These are phyloP conservation scores for Drosophila mayaguana DNA, from an alignment of 2,888 invertebrate genomes.

Conservation along the genomic window DNA sequence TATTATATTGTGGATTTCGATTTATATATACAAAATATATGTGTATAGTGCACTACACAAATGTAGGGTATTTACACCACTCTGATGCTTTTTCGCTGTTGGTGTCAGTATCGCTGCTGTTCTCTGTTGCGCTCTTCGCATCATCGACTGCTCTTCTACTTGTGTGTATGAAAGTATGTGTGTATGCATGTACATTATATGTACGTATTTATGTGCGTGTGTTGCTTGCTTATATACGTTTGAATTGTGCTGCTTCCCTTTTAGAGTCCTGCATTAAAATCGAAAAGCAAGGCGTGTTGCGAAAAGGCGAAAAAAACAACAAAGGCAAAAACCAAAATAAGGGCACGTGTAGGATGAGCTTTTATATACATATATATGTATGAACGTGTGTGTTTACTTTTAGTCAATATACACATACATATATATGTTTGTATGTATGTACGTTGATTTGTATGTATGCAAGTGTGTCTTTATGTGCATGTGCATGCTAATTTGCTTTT, in stretches of 20 bases:
- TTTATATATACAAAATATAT: neutral
- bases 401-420: neutral
- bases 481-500: neutral
- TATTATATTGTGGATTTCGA: neutral
- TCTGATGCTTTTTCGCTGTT: conserved; percentile 18
- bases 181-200: conserved; percentile 12
- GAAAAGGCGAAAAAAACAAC: conserved; percentile 49
- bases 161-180: conserved; percentile 12
- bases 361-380: conserved; percentile 30
- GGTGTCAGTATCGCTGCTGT: conserved; percentile 41
- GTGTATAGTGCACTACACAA: neutral
- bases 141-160: conserved; percentile 55
- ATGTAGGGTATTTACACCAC: conserved; percentile 26
- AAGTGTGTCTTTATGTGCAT: neutral
- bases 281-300: conserved; percentile 51
- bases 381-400: neutral
- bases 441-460: neutral
- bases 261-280: conserved; percentile 51
- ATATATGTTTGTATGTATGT: neutral
- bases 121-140: conserved; percentile 51
- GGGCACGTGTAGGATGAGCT: conserved; percentile 79
- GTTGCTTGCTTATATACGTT: conserved; percentile 31
- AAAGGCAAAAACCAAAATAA: conserved; percentile 66
- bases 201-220: conserved; percentile 5
- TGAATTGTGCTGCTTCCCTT: conserved; percentile 28